Base-by-base conservation (phyloP, 2,113 vertebrate genomes). In the Tricholaema leucomelas region DNA sequence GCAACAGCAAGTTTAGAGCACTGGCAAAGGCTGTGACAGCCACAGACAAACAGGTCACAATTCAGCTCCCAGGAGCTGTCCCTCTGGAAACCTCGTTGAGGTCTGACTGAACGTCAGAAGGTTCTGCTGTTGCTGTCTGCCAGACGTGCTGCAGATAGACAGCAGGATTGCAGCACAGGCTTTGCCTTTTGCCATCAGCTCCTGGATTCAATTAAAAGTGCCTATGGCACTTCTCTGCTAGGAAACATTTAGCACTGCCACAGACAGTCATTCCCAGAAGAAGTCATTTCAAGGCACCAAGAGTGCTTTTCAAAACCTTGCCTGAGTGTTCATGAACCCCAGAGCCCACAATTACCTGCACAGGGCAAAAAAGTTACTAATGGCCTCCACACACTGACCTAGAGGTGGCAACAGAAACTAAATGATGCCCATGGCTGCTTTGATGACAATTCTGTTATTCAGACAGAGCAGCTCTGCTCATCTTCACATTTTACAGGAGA, bases 191-290 rank as follows among this genome's bases (percentile, higher is more conserved):
- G 87, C 85, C 42, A 91, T 93, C 87, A 88, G 85, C 74, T 80
- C 52, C 90, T 65, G 88, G 91, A 95, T 92, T 84, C 66, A 87
- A 93, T 75, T 90, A 78, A 85, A 96, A 86, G 73, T 90, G 91
- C 92, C 83, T 50, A 69, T 90, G 89, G 87, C 93, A 67, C 55
- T 89, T 80, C 74, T 91, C 83, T 95, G 87, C 87, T 95, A 95
- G 93, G 92, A 92, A 95, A 81, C 85, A 35, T 88, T 91, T 83
- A 81, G 89, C 79, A 66, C 91, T 90, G 93, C 56, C 56, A 52
- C 72, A 91, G 92, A 83, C 69, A 67, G 66, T 93, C 90, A 52
- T 93, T 95, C 93, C 77, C 60, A 96, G 94, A 91, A 93, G 67
- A 70, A 84, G 80, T 60, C 69, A 76, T 87, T 93, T 91, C 63